Conservation (phyloP, 2,113 vertebrate species). For the Phocoena sinus region DNA sequence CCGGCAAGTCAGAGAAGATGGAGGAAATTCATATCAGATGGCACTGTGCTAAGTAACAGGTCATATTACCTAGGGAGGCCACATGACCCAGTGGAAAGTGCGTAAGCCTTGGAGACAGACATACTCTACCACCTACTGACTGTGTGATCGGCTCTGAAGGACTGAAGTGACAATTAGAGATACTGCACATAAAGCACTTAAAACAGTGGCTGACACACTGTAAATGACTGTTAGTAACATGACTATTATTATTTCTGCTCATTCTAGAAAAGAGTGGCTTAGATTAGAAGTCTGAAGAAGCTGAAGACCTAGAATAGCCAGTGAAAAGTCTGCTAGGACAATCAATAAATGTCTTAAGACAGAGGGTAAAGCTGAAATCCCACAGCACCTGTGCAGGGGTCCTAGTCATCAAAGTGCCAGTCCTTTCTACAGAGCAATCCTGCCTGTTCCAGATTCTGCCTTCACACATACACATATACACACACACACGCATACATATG, state of each 20-base stretch:
- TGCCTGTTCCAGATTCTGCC: not conserved
- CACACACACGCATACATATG: not conserved
- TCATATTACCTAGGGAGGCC: not conserved
- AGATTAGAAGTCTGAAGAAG: not conserved
- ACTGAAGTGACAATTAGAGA: not conserved
- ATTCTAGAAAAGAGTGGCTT: not conserved
- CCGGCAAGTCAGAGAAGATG: not conserved
- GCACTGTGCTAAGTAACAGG: not conserved
- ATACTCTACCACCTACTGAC: not conserved
- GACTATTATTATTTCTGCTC: not conserved
- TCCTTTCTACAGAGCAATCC: not conserved
- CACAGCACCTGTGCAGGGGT: not conserved
- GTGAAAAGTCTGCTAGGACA: not conserved
- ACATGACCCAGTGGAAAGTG: not conserved
- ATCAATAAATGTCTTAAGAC: not conserved
- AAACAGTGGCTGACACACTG: not conserved
- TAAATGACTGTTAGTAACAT: not conserved
- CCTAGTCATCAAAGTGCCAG: not conserved
- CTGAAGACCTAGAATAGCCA: not conserved
- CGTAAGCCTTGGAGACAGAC: not conserved
- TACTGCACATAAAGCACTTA: not conserved
- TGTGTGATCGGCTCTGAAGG: not conserved
- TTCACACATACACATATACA: not conserved
- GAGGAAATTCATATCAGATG: not conserved
- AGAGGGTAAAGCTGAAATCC: not conserved